These are phyloP conservation scores for Alethe diademata DNA, from an alignment of 2,113 vertebrate species.

Conservation along the genomic window DNA sequence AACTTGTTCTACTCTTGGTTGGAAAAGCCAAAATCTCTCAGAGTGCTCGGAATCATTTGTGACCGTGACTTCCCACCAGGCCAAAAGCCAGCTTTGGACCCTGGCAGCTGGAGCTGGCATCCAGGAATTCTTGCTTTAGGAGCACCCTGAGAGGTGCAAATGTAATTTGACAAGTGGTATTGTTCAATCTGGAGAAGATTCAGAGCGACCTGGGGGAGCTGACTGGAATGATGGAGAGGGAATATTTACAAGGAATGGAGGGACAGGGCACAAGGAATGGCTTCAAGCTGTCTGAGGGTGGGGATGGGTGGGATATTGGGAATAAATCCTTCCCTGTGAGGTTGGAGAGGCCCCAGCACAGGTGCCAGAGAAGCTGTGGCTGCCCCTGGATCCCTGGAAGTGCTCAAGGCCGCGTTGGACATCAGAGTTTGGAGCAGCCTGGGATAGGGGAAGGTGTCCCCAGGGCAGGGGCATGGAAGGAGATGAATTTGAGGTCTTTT, in stretches of 20 bases:
- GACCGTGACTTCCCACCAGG: neutral
- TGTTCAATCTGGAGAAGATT: neutral
- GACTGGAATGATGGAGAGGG: neutral
- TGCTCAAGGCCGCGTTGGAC: neutral
- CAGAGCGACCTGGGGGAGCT: neutral
- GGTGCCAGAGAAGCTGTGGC: neutral
- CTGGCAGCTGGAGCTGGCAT: neutral
- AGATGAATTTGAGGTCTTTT: neutral
- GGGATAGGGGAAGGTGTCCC: neutral
- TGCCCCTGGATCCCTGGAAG: neutral
- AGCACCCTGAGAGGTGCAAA: neutral
- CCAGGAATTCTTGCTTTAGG: neutral
- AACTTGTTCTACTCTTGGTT: neutral
- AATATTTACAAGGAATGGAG: neutral
- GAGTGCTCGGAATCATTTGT: fast-evolving
- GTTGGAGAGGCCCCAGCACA: neutral
- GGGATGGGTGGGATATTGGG: neutral
- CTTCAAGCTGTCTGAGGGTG: neutral
- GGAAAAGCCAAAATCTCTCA: neutral
- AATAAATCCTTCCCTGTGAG: neutral
- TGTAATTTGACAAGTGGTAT: neutral
- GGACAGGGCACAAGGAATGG: neutral
- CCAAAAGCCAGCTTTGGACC: fast-evolving
- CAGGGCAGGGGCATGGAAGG: neutral
- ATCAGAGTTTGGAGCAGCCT: fast-evolving